Percentiles rank a stretch among this genome's conserved stretches.
Conservation (phyloP, 2,888 invertebrate genomes). For the Chymomyza fuscimana region DNA sequence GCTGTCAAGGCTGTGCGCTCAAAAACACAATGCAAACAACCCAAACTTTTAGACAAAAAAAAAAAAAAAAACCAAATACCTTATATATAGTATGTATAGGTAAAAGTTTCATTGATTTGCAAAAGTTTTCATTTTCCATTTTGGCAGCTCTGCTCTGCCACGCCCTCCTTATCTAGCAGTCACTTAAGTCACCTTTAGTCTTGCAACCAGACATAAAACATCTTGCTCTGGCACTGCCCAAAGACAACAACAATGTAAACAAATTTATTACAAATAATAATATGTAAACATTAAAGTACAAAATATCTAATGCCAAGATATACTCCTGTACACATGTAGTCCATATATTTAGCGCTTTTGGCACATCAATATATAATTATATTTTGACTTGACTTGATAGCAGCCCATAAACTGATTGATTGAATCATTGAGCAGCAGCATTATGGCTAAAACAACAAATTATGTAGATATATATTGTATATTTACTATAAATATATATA, state of each 20-base stretch:
- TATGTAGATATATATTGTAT: background rate
- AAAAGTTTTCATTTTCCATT: background rate
- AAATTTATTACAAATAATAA: background rate
- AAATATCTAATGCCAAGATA: background rate
- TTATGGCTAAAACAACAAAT: background rate
- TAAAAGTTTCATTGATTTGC: background rate
- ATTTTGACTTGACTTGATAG: background rate
- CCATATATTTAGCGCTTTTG: background rate
- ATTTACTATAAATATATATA: background rate
- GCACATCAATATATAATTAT: background rate
- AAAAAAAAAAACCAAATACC: background rate
- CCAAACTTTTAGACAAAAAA: background rate
- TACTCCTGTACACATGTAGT: background rate
- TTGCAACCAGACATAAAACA: background rate
- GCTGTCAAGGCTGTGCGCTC: conserved; percentile 22
- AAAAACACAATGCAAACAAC: conserved; percentile 3
- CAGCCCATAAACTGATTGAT: conserved; percentile 9
- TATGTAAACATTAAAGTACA: background rate
- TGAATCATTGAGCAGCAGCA: conserved; percentile 6
- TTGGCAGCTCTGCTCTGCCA: background rate
- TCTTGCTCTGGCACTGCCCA: background rate
- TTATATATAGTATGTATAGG: background rate
- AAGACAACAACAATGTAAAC: background rate
- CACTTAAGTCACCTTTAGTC: background rate
- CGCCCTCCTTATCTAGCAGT: background rate